Conservation (phyloP, 2,113 vertebrate species). For the Xenus cinereus region DNA sequence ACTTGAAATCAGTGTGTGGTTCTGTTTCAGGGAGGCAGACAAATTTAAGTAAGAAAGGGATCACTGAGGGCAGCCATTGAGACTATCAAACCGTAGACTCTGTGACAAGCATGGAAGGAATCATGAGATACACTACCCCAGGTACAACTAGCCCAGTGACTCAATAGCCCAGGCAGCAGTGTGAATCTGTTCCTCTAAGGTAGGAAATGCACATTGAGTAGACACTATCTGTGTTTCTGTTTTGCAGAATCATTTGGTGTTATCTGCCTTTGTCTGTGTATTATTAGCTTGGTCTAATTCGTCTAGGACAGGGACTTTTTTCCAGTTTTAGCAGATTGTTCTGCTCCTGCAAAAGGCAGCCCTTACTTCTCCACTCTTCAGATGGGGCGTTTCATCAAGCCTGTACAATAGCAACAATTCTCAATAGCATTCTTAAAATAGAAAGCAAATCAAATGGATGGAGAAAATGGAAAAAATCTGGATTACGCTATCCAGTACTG, state of each 20-base stretch:
- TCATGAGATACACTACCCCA: not conserved
- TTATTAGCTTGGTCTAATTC: not conserved
- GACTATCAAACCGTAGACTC: not conserved
- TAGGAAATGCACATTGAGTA: not conserved
- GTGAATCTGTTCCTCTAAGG: not conserved
- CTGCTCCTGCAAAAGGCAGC: not conserved
- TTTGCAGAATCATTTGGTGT: not conserved
- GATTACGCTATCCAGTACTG: not conserved
- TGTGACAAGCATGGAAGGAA: not conserved
- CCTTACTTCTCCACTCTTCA: not conserved
- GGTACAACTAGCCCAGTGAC: not conserved
- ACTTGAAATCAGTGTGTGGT: not conserved
- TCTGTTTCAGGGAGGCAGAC: not conserved
- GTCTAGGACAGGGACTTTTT: not conserved
- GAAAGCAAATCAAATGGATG: not conserved
- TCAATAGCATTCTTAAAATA: not conserved
- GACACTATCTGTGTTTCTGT: not conserved
- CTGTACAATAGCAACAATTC: not conserved
- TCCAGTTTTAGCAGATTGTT: not conserved
- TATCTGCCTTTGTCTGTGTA: not conserved
- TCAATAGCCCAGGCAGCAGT: not conserved
- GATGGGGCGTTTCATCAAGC: not conserved
- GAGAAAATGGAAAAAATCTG: not conserved
- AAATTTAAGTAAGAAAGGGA: not conserved
- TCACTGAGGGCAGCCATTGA: not conserved